Percentiles rank a stretch among this genome's conserved stretches.
Evolutionary conservation across 1,140 invertebrate species (phyloP).

Genomic region (Octopus sinensis): DNA sequence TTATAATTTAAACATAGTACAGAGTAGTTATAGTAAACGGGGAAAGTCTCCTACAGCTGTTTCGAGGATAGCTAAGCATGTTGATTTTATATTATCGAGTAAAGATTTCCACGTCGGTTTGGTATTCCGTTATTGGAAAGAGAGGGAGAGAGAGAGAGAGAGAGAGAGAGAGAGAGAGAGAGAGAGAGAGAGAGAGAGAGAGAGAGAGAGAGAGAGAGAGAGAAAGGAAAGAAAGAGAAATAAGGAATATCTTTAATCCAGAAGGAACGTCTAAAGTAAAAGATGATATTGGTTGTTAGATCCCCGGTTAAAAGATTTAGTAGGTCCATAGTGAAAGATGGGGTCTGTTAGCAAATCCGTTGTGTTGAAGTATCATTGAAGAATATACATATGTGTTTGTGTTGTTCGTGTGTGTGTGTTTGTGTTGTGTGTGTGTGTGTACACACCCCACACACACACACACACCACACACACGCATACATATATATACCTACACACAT

Average conservation of each 20-base stretch:
- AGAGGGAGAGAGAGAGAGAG: not conserved
- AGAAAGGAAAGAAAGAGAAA: not conserved
- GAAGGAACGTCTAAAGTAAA: not conserved
- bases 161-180: not conserved
- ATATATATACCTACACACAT: not conserved
- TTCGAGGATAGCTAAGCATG: too few species aligned
- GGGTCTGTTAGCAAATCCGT: not conserved
- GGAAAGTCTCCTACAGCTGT: too few species aligned
- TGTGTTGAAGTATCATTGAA: not conserved
- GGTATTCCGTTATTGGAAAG: not conserved
- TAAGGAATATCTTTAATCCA: not conserved
- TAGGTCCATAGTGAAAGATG: not conserved
- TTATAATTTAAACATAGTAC: too few species aligned
- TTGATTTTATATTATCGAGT: too few species aligned
- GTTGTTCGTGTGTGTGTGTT: not conserved
- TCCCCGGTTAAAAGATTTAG: not conserved
- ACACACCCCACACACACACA: not conserved
- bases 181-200: not conserved
- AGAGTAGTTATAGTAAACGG: too few species aligned
- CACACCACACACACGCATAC: not conserved
- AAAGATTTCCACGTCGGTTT: too few species aligned
- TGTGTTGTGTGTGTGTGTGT: not conserved
- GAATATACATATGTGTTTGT: not conserved
- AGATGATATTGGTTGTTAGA: not conserved
- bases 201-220: not conserved